A percentile compares a stretch with the other conserved stretches of the same genome.
Conservation (phyloP, 2,888 invertebrate species). For the Morinoia aosen region DNA sequence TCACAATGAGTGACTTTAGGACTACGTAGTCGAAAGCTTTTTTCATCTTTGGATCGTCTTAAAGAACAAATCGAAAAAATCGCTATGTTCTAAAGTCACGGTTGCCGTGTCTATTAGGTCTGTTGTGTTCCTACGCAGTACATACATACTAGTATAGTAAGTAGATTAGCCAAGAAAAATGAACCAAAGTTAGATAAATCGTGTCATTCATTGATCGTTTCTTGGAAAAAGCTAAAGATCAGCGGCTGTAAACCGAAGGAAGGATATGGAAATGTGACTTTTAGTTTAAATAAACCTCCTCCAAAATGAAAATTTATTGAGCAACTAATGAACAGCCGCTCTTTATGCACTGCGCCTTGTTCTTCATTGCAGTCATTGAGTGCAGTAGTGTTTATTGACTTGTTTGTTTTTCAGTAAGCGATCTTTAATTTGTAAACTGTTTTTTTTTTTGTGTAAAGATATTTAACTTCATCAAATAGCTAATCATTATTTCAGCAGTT, state of each 20-base stretch:
- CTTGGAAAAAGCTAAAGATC: background rate
- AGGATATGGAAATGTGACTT: background rate
- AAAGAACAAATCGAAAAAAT: background rate
- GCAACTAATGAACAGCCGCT: background rate
- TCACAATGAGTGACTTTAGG: background rate
- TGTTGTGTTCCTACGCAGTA: background rate
- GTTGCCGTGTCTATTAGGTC: background rate
- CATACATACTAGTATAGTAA: background rate
- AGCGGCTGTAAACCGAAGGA: background rate
- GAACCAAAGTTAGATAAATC: background rate
- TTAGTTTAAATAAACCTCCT: background rate
- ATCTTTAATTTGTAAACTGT: too few species aligned
- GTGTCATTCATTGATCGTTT: background rate
- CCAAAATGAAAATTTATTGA: background rate
- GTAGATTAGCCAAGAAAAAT: background rate
- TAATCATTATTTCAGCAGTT: too few species aligned
- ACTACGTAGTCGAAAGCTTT: conserved; percentile 7
- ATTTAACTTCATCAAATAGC: too few species aligned
- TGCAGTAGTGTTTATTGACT: too few species aligned
- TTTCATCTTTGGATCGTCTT: background rate
- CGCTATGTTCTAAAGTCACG: background rate
- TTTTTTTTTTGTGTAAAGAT: too few species aligned
- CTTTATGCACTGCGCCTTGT: too few species aligned
- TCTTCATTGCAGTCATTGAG: too few species aligned
- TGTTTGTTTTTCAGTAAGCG: too few species aligned